Evolutionary conservation across 1,140 invertebrate genomes (phyloP), one percentile per base, ranked within the genome.

Genomic region (Drosophila ironensis): DNA sequence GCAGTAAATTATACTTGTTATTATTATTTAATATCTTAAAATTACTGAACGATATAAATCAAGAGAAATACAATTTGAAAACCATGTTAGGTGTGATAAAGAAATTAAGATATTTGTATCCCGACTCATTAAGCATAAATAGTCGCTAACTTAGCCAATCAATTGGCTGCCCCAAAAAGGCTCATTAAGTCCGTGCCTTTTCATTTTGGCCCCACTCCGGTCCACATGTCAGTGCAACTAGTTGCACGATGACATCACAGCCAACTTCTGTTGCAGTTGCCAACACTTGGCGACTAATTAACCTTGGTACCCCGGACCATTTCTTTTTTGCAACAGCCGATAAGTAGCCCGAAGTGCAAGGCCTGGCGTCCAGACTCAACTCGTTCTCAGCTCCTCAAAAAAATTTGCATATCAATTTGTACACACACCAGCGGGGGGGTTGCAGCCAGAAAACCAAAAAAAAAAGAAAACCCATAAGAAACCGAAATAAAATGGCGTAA

Each of bases 361-460:
- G 8, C 8, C n/a, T n/a, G 12, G 11, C 11, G 19, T 12, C 16
- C 27, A 12, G 33, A 22, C 19, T 37, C 12, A 47, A 30, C 56
- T 50, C 66, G 25, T 47, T 52, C 61, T 30, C 7, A 17, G 61
- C 63, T 73, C 54, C 59, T 50, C 56, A 78, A 84, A 84, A n/a
- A 22, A 87, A 88, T 88, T 88, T 88, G 86, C 86, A 88, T 88
- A 88, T 88, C 86, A 88, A 88, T 88, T 88, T 88, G 86, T 88
- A 82, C 74, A 70, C 70, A 72, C 56, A 75, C 46, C 53, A 8
- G 9, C 25, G 30, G 11, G 4, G 30, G 30, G 30, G 30, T 33
- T 33, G 14, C 14, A 33, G 30, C 28, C 12, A 44, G 33, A 45
- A 14, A 9, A 9, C 11, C 17, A 25, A 53, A 27, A 28, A 38